Evolutionary conservation across 2,888 invertebrate genomes (phyloP).

Genomic region (Drepanosiphum platanoidis): DNA sequence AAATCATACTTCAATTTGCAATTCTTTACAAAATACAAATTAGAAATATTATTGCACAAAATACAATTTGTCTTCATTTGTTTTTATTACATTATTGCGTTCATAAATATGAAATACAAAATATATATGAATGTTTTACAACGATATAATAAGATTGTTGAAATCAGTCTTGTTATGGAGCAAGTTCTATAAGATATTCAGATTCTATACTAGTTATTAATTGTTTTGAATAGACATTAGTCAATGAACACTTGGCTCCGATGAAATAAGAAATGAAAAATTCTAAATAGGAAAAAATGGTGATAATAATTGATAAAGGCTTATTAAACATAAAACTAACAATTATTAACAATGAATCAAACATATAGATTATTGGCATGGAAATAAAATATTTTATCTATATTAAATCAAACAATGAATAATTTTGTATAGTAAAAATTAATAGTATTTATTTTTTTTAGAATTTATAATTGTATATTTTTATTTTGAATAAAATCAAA

Average conservation of each 20-base stretch:
- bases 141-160: neutral
- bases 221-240: neutral
- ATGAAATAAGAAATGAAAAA: neutral
- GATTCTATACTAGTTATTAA: neutral
- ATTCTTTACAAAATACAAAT: neutral
- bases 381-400: neutral
- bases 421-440: neutral
- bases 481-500: no score
- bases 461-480: neutral
- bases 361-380: neutral
- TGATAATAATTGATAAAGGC: no score
- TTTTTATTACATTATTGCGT: neutral
- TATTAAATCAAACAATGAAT: neutral
- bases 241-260: neutral
- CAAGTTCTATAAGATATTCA: neutral
- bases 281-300: neutral
- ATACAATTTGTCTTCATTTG: neutral
- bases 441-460: neutral
- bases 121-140: neutral
- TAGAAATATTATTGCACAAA: neutral
- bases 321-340: neutral
- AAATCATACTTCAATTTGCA: neutral
- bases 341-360: neutral
- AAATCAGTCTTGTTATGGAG: neutral
- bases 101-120: neutral